phyloP scores from a whole-genome alignment of 2,888 invertebrate genomes.

The Chouioia cunea region DNA sequence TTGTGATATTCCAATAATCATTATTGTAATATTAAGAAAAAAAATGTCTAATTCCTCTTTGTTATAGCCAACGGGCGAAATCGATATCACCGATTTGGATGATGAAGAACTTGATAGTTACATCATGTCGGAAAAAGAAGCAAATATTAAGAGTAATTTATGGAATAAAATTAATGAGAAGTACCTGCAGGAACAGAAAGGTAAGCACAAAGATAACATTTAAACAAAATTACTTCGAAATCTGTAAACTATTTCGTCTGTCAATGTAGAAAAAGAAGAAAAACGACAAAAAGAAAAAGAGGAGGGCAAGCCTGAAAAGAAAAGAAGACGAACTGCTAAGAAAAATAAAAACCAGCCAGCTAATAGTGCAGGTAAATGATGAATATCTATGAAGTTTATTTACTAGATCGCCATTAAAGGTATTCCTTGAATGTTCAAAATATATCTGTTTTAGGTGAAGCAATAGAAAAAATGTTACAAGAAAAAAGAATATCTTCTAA shows the following conservation, averaged over 20 bases:
- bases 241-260: not conserved
- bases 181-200: conserved; percentile 86
- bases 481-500: conserved; percentile 96
- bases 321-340: conserved; percentile 78
- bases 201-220: conserved; percentile 62
- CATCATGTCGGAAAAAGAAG: conserved; percentile 86
- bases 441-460: conserved; percentile 78
- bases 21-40: conserved; percentile 16
- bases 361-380: conserved; percentile 68
- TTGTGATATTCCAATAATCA: too few relatives aligned
- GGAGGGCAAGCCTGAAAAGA: conserved; percentile 88
- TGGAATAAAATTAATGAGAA: conserved; percentile 92
- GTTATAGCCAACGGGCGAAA: conserved; percentile 68
- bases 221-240: not conserved
- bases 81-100: conserved; percentile 82
- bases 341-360: conserved; percentile 77
- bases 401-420: not conserved
- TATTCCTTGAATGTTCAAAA: not conserved
- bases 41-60: conserved; percentile 13
- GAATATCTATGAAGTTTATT: conserved; percentile 23
- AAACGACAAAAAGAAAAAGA: conserved; percentile 83
- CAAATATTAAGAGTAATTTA: conserved; percentile 81
- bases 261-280: conserved; percentile 81
- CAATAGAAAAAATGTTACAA: conserved; percentile 95
- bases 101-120: conserved; percentile 92